Percentiles rank a stretch among this genome's conserved stretches.
phyloP scores from a whole-genome alignment of 2,113 vertebrate species.

The Donacobius atricapilla region DNA sequence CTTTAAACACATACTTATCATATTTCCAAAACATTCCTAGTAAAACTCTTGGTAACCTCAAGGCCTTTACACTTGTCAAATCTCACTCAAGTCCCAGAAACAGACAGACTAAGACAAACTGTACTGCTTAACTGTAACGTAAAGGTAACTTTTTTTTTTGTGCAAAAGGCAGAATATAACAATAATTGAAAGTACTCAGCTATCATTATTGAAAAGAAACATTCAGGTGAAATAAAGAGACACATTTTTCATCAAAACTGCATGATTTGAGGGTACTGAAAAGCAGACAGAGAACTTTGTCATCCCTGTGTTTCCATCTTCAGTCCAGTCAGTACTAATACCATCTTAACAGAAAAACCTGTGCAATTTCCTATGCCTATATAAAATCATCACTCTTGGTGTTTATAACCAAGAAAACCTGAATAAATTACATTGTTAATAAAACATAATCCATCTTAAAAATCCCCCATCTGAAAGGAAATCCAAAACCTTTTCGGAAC shows the following conservation, averaged over 20 bases:
- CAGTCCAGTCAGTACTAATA: not conserved
- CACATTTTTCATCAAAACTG: not conserved
- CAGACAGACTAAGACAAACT: not conserved
- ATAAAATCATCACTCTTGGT: not conserved
- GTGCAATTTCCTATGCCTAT: not conserved
- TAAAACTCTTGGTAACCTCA: not conserved
- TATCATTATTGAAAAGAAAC: not conserved
- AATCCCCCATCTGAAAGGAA: not conserved
- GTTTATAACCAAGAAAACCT: not conserved
- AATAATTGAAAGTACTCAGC: not conserved
- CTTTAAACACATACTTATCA: not conserved
- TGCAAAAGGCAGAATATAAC: not conserved
- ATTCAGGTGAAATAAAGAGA: not conserved
- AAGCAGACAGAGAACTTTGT: not conserved
- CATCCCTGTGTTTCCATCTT: not conserved
- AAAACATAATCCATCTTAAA: not conserved
- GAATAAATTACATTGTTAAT: not conserved
- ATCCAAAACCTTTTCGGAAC: not conserved
- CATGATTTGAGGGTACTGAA: not conserved
- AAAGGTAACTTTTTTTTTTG: not conserved
- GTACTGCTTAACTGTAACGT: not conserved
- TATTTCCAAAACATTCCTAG: not conserved
- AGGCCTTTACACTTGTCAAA: not conserved
- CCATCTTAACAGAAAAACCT: not conserved
- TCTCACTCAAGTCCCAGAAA: not conserved